Evolutionary conservation across 2,888 invertebrate species (phyloP).

Genomic region (Drosophila mayaguana): DNA sequence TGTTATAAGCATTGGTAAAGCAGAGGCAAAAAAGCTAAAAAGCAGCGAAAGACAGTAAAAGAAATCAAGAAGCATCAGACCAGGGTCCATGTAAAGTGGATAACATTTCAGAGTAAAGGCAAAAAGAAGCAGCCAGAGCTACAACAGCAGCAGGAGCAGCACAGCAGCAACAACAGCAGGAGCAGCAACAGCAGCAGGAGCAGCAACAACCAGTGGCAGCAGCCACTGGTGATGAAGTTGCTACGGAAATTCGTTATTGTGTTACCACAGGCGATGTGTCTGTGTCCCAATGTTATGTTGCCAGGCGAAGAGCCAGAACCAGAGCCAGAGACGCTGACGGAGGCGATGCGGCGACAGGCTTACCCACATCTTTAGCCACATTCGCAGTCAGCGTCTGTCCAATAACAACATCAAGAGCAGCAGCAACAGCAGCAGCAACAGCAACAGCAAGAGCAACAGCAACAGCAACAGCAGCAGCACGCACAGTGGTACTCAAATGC

Average conservation of each 20-base stretch:
- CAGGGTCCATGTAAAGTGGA: conserved; percentile 70
- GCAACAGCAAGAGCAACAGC: conserved; percentile 14
- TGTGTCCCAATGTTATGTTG: conserved; percentile 75
- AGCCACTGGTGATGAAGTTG: conserved; percentile 72
- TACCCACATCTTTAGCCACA: conserved; percentile 35
- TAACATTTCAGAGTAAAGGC: conserved; percentile 67
- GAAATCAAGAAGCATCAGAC: conserved; percentile 49
- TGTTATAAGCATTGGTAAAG: conserved; percentile 14
- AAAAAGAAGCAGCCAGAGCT: conserved; percentile 35
- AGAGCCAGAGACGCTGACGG: conserved; percentile 18
- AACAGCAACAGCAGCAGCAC: neutral
- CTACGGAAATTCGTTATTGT: conserved; percentile 83
- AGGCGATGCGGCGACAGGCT: conserved; percentile 40
- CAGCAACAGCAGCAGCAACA: conserved; percentile 2
- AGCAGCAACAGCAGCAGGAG: conserved; percentile 8
- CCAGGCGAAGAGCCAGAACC: conserved; percentile 18
- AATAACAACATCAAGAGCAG: conserved; percentile 23
- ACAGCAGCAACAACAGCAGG: conserved; percentile 18
- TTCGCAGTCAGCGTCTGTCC: conserved; percentile 56
- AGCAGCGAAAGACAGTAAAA: conserved; percentile 31
- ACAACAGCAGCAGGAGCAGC: conserved; percentile 16
- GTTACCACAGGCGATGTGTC: conserved; percentile 83
- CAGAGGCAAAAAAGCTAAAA: conserved; percentile 22
- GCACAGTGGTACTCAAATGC: conserved; percentile 28
- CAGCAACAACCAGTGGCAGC: conserved; percentile 18